A percentile compares a stretch with the other conserved stretches of the same genome.
These are phyloP conservation scores for Mythimna ferrago DNA, from an alignment of 2,888 invertebrate species.

Conservation along the genomic window DNA sequence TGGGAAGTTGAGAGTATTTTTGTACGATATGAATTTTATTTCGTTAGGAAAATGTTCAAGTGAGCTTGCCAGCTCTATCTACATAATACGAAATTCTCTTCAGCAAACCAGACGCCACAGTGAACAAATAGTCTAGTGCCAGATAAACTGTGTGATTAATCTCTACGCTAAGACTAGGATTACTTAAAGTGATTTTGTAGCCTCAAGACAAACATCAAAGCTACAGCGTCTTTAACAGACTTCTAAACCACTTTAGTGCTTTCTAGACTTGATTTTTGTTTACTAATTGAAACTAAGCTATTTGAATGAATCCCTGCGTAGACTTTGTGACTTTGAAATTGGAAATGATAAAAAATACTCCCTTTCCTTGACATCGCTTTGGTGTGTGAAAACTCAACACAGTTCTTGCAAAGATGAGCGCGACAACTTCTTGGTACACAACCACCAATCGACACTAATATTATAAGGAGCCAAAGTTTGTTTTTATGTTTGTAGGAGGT, in stretches of 20 bases:
- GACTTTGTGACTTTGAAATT: not conserved
- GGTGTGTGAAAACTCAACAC: not conserved
- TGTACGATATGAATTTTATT: not conserved
- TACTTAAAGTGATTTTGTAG: slow-evolving; percentile 45
- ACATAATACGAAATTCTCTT: slow-evolving; percentile 9
- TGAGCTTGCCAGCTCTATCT: slow-evolving; percentile 6
- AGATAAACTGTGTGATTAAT: slow-evolving; percentile 53
- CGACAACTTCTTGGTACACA: too few relatives aligned
- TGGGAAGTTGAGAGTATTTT: slow-evolving; percentile 10
- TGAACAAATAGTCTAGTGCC: slow-evolving; percentile 23
- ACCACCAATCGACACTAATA: too few relatives aligned
- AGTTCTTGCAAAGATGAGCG: too few relatives aligned
- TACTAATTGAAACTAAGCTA: not conserved
- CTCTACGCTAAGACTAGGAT: slow-evolving; percentile 30
- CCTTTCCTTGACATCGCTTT: not conserved
- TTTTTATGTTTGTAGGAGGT: too few relatives aligned
- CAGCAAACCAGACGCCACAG: slow-evolving; percentile 9
- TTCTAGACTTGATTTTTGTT: slow-evolving; percentile 10
- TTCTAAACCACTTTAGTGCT: slow-evolving; percentile 27
- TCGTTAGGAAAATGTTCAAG: not conserved
- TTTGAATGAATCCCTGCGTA: too few relatives aligned
- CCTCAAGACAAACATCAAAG: slow-evolving; percentile 42
- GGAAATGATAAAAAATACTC: not conserved
- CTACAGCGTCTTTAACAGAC: slow-evolving; percentile 11
- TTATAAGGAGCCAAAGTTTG: too few relatives aligned